phyloP scores from a whole-genome alignment of 2,888 invertebrate genomes.

The Eupithecia abbreviata region DNA sequence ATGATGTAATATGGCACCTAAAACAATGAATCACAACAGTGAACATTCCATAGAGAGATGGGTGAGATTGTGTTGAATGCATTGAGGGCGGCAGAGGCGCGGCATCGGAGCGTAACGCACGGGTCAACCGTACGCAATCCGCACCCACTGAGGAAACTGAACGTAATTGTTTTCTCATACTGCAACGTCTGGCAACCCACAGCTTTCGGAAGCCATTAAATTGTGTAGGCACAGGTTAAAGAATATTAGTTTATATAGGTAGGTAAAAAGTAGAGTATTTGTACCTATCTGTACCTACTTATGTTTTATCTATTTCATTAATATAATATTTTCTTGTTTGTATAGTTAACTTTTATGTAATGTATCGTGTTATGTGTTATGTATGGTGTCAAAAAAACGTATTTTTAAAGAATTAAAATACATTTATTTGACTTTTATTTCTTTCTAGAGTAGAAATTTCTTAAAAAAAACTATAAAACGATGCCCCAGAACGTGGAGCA shows the following conservation, averaged over 20 bases:
- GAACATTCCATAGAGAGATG: slow-evolving; percentile 31
- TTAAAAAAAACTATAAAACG: neutral
- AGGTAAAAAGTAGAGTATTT: neutral
- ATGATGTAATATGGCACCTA: slow-evolving; percentile 20
- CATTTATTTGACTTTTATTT: no score
- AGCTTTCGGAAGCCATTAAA: slow-evolving; percentile 1
- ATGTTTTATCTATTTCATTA: no score
- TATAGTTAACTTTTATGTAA: no score
- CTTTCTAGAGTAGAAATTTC: neutral
- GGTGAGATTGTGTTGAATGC: slow-evolving; percentile 40
- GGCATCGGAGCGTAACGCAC: slow-evolving; percentile 43
- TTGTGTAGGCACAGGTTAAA: neutral
- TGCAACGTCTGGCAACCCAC: neutral
- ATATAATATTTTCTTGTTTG: no score
- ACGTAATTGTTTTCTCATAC: slow-evolving; percentile 33
- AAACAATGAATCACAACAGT: slow-evolving; percentile 27
- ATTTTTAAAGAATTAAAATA: no score
- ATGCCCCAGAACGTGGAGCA: neutral
- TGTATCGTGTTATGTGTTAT: no score
- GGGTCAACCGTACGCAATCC: slow-evolving; percentile 46
- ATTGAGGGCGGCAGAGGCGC: slow-evolving; percentile 38
- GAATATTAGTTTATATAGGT: neutral
- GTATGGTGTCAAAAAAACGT: no score
- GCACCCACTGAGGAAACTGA: slow-evolving; percentile 34
- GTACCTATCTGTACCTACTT: no score